Evolutionary conservation across 2,888 invertebrate genomes (phyloP), one percentile per base, ranked within the genome.

Genomic region (Quadriops clusia): DNA sequence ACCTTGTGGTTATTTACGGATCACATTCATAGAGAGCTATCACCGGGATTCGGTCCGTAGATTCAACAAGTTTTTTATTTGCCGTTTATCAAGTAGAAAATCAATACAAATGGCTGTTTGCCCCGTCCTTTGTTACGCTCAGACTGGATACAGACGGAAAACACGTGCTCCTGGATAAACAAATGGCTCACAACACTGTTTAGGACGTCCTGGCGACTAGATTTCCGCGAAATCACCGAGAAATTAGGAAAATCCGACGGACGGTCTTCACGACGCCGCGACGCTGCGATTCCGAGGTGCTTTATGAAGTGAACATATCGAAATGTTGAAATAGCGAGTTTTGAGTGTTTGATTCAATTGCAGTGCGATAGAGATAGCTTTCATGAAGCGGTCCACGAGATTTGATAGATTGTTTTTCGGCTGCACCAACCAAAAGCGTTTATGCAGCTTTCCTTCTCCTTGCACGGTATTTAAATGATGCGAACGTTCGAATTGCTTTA

Each of bases 61-160:
- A 61, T 70, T 70, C 59, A 72, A 60, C 59, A 71, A 61, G 61
- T 61, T 61, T 61, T 61, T 60, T 60, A 58, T 60, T 52, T 51
- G 53, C 51, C 54, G 59, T 59, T 56, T 55, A 58, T 59, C 58
- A 56, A 53, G 44, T n/a, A n/a, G 56, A 60, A 60, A 61, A 61
- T 61, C 61, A 56, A 61, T 61, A 60, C 55, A 55, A 59, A 61
- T 60, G 59, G 59, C 56, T 54, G 53, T 50, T 49, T n/a, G n/a
- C n/a, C 49, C 51, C 53, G 55, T 54, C 54, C 59, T 60, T 60
- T 60, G 60, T 59, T 56, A 53, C 50, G 52, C 49, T 53, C 51
- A 50, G 54, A 56, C n/a, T 53, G 52, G 49, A 54, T 53, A 56
- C 54, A 50, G 52, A 51, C 44, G 44, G 51, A 50, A 50, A 46